These are phyloP conservation scores for Sardina pilchardus DNA, from an alignment of 2,113 vertebrate genomes.

Conservation along the genomic window DNA sequence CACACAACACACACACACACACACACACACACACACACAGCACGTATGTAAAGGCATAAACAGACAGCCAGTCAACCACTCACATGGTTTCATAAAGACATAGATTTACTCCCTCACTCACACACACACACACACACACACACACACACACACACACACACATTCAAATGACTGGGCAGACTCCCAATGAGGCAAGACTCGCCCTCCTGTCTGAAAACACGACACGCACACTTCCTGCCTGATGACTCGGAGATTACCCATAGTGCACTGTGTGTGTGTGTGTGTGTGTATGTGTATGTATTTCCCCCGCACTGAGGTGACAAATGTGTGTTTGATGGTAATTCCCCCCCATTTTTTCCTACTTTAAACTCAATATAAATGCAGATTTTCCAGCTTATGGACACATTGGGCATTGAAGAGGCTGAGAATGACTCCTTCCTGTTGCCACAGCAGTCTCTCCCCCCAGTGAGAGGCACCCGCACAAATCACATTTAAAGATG, in stretches of 20 bases:
- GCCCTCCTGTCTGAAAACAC: neutral
- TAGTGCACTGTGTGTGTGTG: slow-evolving; percentile 20
- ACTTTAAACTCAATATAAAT: slow-evolving; percentile 29
- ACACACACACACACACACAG: neutral
- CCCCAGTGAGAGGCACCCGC: neutral
- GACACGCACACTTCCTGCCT: slow-evolving; percentile 26
- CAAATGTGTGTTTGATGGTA: slow-evolving; percentile 31
- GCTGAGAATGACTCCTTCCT: slow-evolving; percentile 5
- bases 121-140: neutral
- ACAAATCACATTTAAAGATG: neutral
- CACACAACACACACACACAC: neutral
- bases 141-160: neutral
- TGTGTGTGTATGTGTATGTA: neutral
- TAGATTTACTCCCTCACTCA: neutral
- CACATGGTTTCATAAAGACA: neutral
- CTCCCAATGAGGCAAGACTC: slow-evolving; percentile 3
- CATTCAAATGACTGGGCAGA: neutral
- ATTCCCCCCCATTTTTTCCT: slow-evolving; percentile 28
- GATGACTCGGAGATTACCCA: slow-evolving; percentile 27
- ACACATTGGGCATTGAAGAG: neutral
- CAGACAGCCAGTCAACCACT: neutral
- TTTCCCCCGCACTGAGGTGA: slow-evolving; percentile 18
- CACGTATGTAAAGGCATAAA: neutral
- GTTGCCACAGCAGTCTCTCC: neutral
- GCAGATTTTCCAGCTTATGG: slow-evolving; percentile 23